Percentiles rank a stretch among this genome's conserved stretches.
phyloP scores from a whole-genome alignment of 2,113 vertebrate genomes.

The Fregata magnificens region DNA sequence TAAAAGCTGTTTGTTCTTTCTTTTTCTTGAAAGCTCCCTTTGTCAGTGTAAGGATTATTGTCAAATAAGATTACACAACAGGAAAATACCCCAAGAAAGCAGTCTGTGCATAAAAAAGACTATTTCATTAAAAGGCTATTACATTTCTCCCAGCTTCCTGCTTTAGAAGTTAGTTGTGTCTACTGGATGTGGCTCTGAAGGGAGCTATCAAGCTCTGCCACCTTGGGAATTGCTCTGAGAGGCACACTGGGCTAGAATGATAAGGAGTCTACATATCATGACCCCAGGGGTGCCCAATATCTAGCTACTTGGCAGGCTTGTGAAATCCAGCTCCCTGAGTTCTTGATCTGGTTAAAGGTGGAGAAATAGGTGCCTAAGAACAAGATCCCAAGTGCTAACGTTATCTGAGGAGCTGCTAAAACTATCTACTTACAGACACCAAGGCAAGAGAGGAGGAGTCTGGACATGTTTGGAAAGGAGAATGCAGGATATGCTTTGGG shows the following conservation, averaged over 20 bases:
- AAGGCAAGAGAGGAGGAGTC: not conserved
- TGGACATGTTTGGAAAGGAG: not conserved
- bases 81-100: not conserved
- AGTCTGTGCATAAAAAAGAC: not conserved
- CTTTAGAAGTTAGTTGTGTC: not conserved
- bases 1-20: not conserved
- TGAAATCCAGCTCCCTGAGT: not conserved
- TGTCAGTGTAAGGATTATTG: not conserved
- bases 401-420: not conserved
- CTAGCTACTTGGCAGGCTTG: not conserved
- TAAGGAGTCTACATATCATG: not conserved
- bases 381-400: not conserved
- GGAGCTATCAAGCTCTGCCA: not conserved
- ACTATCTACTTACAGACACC: not conserved
- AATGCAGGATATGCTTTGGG: not conserved
- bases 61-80: not conserved
- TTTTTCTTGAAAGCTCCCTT: not conserved
- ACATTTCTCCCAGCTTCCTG: not conserved
- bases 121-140: not conserved
- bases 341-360: not conserved
- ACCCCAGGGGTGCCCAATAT: not conserved
- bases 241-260: not conserved
- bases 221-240: not conserved
- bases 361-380: not conserved
- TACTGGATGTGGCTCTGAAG: not conserved